Conservation (phyloP, 37 sponge, comb jelly and placozoan species). For the Oopsacas minuta region DNA sequence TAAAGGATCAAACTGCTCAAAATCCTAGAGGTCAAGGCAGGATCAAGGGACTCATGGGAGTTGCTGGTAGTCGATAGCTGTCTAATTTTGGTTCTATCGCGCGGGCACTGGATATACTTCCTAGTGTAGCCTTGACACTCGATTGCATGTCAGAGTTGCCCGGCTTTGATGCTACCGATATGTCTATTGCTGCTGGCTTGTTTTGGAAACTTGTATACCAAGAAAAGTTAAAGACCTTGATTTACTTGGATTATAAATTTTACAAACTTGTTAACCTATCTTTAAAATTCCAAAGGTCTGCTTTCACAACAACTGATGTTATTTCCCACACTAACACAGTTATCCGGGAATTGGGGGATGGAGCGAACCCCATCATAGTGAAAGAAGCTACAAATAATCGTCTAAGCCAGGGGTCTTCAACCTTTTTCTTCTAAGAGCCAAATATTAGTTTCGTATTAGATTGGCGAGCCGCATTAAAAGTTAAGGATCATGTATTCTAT, state of each 20-base stretch:
- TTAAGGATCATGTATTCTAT: too few species aligned
- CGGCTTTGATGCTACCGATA: background rate
- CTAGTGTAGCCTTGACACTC: background rate
- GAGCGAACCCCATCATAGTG: background rate
- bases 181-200: background rate
- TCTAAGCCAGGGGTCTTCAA: too few species aligned
- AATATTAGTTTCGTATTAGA: too few species aligned
- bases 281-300: background rate
- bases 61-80: background rate
- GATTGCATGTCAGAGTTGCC: background rate
- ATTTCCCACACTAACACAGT: background rate
- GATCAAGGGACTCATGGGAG: background rate
- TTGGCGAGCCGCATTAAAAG: too few species aligned
- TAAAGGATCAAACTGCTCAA: background rate
- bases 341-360: background rate
- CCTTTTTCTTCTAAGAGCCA: too few species aligned
- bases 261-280: background rate
- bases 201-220: background rate
- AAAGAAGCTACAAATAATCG: background rate
- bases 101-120: background rate
- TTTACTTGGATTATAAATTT: background rate
- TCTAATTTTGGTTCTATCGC: background rate
- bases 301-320: background rate
- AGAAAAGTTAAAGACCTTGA: background rate
- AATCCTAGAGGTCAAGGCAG: background rate